Percentiles rank a stretch among this genome's conserved stretches.
These are phyloP conservation scores for Amazona ochrocephala DNA, from an alignment of 2,797 vertebrate species.

Conservation along the genomic window DNA sequence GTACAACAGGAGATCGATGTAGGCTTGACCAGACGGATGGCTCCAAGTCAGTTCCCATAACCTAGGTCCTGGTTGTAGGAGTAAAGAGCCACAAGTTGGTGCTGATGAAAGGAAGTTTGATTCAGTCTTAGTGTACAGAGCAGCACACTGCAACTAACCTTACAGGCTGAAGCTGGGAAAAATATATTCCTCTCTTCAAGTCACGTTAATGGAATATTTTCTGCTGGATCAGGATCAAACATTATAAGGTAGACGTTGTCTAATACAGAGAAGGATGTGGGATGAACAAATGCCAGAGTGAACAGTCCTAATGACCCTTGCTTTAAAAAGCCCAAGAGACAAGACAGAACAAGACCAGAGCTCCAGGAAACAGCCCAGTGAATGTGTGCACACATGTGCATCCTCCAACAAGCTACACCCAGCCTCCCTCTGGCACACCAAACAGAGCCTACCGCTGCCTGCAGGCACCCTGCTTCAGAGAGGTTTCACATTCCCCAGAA, in stretches of 20 bases:
- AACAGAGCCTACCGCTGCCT: neutral
- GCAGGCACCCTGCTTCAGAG: neutral
- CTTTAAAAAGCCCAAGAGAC: slow-evolving; percentile 31
- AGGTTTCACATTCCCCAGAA: slow-evolving; percentile 4
- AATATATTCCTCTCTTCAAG: neutral
- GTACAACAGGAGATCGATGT: neutral
- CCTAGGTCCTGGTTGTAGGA: neutral
- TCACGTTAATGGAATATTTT: slow-evolving; percentile 21
- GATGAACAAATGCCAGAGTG: slow-evolving; percentile 19
- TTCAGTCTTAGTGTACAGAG: rapidly evolving
- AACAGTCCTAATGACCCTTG: slow-evolving; percentile 49
- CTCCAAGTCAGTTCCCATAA: neutral
- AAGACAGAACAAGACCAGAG: slow-evolving; percentile 52
- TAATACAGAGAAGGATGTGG: slow-evolving; percentile 48
- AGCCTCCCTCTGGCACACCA: neutral
- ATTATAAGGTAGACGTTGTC: slow-evolving; percentile 50
- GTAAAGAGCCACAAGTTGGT: neutral
- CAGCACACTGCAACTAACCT: neutral
- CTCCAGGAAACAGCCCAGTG: slow-evolving; percentile 8
- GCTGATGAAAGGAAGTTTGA: neutral
- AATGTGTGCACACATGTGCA: neutral
- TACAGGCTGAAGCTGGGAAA: neutral
- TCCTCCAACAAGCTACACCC: neutral
- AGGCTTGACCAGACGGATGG: rapidly evolving
- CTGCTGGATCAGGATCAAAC: slow-evolving; percentile 57